These are phyloP conservation scores for Tetanocera ferruginea DNA, from an alignment of 2,888 invertebrate species.

Conservation along the genomic window DNA sequence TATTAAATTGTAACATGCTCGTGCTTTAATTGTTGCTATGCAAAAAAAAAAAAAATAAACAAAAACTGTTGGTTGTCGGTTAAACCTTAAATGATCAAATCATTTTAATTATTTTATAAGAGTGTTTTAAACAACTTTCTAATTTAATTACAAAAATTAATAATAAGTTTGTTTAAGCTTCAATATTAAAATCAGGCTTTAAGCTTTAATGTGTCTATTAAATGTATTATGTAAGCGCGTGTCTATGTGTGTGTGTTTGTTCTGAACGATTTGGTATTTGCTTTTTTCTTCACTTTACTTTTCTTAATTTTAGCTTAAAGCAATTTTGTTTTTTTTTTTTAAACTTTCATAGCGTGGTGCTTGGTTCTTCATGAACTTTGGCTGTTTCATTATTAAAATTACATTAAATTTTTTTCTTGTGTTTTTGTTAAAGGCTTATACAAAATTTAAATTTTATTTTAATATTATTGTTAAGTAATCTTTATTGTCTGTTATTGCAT, in stretches of 20 bases:
- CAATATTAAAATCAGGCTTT: too few species aligned
- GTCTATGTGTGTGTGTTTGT: background rate
- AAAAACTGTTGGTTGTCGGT: too few species aligned
- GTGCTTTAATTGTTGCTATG: too few species aligned
- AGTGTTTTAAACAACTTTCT: too few species aligned
- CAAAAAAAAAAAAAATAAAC: too few species aligned
- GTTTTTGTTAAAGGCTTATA: conserved; percentile 8
- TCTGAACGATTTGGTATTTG: background rate
- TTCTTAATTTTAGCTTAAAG: background rate
- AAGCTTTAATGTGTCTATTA: too few species aligned
- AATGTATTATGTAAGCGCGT: background rate
- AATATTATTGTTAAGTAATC: conserved; percentile 25
- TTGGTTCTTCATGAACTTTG: conserved; percentile 23
- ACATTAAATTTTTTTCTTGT: background rate
- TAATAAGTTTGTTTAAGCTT: too few species aligned
- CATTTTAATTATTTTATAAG: too few species aligned
- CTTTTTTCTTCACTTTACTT: background rate
- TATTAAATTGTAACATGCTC: too few species aligned
- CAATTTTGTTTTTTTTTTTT: background rate
- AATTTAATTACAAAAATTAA: too few species aligned
- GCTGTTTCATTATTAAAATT: conserved; percentile 23
- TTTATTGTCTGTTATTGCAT: conserved; percentile 20
- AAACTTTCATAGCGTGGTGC: conserved; percentile 6
- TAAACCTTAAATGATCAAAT: too few species aligned
- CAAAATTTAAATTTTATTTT: conserved; percentile 14